phyloP scores from a whole-genome alignment of 2,113 vertebrate species.

The Shinisaurus crocodilurus region DNA sequence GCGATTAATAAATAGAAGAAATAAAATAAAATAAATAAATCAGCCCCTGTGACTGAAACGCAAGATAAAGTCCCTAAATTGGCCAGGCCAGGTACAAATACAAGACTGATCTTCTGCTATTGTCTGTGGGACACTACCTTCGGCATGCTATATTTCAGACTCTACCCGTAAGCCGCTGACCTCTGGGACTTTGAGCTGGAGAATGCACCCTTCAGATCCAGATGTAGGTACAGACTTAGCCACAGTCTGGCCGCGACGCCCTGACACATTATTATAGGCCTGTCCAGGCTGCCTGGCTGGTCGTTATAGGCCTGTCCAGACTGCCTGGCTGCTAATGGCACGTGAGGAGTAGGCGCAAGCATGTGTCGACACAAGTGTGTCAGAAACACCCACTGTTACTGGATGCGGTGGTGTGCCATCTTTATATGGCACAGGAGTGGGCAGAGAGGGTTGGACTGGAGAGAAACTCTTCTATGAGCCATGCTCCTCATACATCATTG shows the following conservation, averaged over 20 bases:
- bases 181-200: neutral
- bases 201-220: neutral
- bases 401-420: neutral
- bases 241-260: too few relatives aligned
- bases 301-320: neutral
- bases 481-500: neutral
- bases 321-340: neutral
- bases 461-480: neutral
- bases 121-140: neutral
- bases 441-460: neutral
- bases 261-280: neutral
- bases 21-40: too few relatives aligned
- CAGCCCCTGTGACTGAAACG: neutral
- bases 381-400: neutral
- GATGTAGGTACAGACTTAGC: too few relatives aligned
- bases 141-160: neutral
- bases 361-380: neutral
- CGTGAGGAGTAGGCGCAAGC: neutral
- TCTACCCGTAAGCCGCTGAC: neutral
- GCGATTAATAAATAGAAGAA: too few relatives aligned
- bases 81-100: neutral
- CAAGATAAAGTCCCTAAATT: neutral
- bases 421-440: neutral
- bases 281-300: too few relatives aligned
- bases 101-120: neutral